These are phyloP conservation scores for Zootermopsis nevadensis DNA, from an alignment of 2,888 invertebrate species.

Conservation along the genomic window DNA sequence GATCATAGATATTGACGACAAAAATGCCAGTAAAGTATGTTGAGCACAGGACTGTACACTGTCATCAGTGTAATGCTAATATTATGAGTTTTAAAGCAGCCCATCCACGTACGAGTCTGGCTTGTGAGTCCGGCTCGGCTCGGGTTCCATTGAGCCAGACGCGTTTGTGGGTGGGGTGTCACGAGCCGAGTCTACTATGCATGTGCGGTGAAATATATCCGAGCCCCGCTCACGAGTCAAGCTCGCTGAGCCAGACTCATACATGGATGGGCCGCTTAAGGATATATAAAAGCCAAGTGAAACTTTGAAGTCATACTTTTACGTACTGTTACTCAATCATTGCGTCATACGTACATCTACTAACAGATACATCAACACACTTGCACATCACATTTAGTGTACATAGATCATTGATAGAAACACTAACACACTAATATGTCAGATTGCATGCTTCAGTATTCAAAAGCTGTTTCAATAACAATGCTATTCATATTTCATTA, in stretches of 20 bases:
- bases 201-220: too few species aligned
- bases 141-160: too few species aligned
- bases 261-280: too few species aligned
- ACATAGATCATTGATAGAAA: slow-evolving; percentile 42
- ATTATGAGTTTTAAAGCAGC: not conserved
- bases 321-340: slow-evolving; percentile 24
- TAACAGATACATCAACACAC: slow-evolving; percentile 47
- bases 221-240: too few species aligned
- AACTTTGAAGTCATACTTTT: slow-evolving; percentile 29
- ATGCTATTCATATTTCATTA: not conserved
- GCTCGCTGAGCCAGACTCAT: too few species aligned
- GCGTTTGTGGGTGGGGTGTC: too few species aligned
- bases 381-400: slow-evolving; percentile 45
- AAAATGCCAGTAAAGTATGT: slow-evolving; percentile 16
- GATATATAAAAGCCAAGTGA: slow-evolving; percentile 38
- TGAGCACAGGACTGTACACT: slow-evolving; percentile 21
- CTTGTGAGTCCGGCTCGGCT: too few species aligned
- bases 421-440: slow-evolving; percentile 40
- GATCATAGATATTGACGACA: slow-evolving; percentile 30
- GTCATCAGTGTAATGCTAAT: slow-evolving; percentile 20
- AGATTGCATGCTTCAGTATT: slow-evolving; percentile 5
- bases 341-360: slow-evolving; percentile 38
- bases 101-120: too few species aligned
- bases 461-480: not conserved
- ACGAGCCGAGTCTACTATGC: too few species aligned